phyloP scores from a whole-genome alignment of 2,797 vertebrate species.

The Tokudaia tokunoshimensis region DNA sequence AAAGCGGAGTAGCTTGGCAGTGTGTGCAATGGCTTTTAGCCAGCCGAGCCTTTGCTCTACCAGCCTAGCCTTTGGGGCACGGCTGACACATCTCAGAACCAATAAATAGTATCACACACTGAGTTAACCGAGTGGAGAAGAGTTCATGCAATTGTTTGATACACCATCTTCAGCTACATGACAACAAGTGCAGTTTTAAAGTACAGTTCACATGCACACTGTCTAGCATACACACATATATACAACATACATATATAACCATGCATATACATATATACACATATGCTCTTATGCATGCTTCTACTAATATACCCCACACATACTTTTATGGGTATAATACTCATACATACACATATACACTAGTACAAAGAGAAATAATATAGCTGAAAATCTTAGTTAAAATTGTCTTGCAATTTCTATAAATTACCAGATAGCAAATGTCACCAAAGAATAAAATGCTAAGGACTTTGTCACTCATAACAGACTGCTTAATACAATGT shows the following conservation, averaged over 20 bases:
- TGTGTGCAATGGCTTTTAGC: not conserved
- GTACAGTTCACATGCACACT: not conserved
- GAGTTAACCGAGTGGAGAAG: constrained; percentile 46
- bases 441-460: constrained; percentile 37
- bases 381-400: constrained; percentile 11
- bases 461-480: not conserved
- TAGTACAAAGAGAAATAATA: not conserved
- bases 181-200: constrained; percentile 47
- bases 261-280: not conserved
- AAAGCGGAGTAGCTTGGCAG: not conserved
- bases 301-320: not conserved
- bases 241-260: not conserved
- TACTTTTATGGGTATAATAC: not conserved
- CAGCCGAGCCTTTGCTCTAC: not conserved
- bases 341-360: fast-evolving
- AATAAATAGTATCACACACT: constrained; percentile 44
- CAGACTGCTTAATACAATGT: not conserved
- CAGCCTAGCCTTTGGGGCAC: not conserved
- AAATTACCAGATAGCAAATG: not conserved
- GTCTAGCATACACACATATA: not conserved
- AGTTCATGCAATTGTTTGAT: constrained; percentile 60
- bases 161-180: constrained; percentile 39
- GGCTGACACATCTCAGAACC: constrained; percentile 34
- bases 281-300: not conserved
- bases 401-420: constrained; percentile 49